Conservation (phyloP, 2,888 invertebrate genomes). For the Aphrophora alni region DNA sequence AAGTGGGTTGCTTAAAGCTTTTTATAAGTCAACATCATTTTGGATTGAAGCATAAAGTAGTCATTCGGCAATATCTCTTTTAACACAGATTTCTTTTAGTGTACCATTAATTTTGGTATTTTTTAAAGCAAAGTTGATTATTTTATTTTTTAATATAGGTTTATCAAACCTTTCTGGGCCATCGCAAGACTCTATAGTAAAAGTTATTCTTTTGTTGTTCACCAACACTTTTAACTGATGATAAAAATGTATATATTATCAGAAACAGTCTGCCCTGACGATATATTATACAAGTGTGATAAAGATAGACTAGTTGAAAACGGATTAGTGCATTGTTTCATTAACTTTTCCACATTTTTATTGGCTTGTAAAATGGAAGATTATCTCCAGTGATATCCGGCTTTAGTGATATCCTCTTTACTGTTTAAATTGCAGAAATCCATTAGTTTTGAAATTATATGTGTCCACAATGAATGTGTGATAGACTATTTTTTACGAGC, state of each 20-base stretch:
- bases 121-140: conserved; percentile 2
- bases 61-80: background rate
- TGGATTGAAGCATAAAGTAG: background rate
- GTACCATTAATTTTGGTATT: background rate
- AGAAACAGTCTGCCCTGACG: conserved; percentile 53
- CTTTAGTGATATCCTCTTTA: conserved; percentile 50
- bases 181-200: background rate
- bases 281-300: conserved; percentile 51
- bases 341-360: conserved; percentile 7
- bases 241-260: conserved; percentile 52
- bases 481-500: conserved; percentile 51
- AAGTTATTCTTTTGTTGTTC: background rate
- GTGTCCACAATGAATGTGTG: conserved; percentile 47
- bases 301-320: conserved; percentile 48
- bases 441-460: conserved; percentile 46
- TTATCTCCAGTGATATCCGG: conserved; percentile 46
- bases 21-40: background rate
- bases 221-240: conserved; percentile 47
- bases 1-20: background rate
- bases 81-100: background rate
- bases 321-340: conserved; percentile 45
- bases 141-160: background rate
- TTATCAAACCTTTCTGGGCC: background rate
- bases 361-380: conserved; percentile 46
- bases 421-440: conserved; percentile 47